phyloP scores from a whole-genome alignment of 2,888 invertebrate species.

The Drosophila mercatorum region DNA sequence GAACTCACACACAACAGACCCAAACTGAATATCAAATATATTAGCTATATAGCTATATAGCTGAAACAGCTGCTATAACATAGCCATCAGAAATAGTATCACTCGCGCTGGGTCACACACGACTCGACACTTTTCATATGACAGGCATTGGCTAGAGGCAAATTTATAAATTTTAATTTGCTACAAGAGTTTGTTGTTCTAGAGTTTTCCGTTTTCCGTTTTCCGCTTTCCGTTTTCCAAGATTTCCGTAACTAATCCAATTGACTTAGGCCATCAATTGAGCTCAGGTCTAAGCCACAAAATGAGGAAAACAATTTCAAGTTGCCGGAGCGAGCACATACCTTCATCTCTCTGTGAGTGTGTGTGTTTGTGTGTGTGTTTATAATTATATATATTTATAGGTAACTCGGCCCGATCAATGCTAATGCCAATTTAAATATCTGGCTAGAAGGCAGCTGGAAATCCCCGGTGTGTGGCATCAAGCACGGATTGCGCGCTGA shows the following conservation, averaged over 20 bases:
- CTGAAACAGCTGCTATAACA: neutral
- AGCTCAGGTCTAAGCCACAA: conserved; percentile 1
- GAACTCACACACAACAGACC: neutral
- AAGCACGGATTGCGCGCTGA: conserved; percentile 29
- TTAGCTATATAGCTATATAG: neutral
- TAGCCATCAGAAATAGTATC: neutral
- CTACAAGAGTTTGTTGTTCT: neutral
- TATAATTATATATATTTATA: neutral
- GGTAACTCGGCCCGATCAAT: conserved; percentile 11
- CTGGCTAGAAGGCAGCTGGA: conserved; percentile 1
- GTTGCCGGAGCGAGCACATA: neutral
- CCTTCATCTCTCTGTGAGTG: neutral
- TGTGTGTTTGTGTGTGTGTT: neutral
- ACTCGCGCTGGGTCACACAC: neutral
- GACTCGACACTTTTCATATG: neutral
- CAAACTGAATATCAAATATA: neutral
- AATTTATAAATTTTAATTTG: neutral
- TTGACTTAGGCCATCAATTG: conserved; percentile 2
- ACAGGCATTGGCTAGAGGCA: neutral
- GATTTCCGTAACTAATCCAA: neutral
- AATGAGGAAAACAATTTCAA: conserved; percentile 13
- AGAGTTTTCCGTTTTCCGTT: neutral
- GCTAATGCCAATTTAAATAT: conserved; percentile 13
- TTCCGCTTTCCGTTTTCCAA: no score
- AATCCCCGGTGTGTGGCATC: conserved; percentile 27